These are phyloP conservation scores for Dynastes tityus DNA, from an alignment of 2,888 invertebrate species.

Conservation along the genomic window DNA sequence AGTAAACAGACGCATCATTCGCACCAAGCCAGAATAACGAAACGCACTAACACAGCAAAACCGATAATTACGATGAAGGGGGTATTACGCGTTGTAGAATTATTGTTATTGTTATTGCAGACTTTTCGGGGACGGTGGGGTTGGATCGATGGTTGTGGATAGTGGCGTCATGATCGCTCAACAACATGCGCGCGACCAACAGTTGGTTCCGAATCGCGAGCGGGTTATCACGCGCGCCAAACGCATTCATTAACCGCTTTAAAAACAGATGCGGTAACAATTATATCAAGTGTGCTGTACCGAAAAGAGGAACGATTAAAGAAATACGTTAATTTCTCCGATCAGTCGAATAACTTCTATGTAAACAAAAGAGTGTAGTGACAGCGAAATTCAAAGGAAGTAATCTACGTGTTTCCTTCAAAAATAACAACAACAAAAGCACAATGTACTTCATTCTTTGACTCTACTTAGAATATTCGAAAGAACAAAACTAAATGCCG, in stretches of 20 bases:
- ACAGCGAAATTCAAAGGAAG: not conserved
- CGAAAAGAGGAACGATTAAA: not conserved
- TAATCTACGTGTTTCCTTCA: not conserved
- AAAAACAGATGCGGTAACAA: conserved; percentile 23
- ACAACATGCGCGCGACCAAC: conserved; percentile 65
- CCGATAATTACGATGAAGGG: conserved; percentile 8
- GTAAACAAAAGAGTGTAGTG: not conserved
- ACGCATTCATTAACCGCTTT: conserved; percentile 6
- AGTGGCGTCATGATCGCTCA: conserved; percentile 60
- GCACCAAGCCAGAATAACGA: not conserved
- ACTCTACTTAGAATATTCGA: too few relatives aligned
- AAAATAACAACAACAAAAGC: not conserved
- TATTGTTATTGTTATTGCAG: conserved; percentile 51
- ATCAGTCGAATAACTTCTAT: not conserved
- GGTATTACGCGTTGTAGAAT: conserved; percentile 29
- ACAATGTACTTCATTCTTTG: too few relatives aligned
- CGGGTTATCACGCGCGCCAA: conserved; percentile 56
- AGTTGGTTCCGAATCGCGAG: conserved; percentile 69
- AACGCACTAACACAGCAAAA: conserved; percentile 9
- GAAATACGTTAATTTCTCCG: not conserved
- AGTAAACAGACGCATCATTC: not conserved
- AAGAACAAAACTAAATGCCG: too few relatives aligned
- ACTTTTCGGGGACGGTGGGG: conserved; percentile 48
- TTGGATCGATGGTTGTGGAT: conserved; percentile 52
- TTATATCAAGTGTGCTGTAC: conserved; percentile 7